Evolutionary conservation across 2,888 invertebrate genomes (phyloP).

Genomic region (Ellobium chinense): DNA sequence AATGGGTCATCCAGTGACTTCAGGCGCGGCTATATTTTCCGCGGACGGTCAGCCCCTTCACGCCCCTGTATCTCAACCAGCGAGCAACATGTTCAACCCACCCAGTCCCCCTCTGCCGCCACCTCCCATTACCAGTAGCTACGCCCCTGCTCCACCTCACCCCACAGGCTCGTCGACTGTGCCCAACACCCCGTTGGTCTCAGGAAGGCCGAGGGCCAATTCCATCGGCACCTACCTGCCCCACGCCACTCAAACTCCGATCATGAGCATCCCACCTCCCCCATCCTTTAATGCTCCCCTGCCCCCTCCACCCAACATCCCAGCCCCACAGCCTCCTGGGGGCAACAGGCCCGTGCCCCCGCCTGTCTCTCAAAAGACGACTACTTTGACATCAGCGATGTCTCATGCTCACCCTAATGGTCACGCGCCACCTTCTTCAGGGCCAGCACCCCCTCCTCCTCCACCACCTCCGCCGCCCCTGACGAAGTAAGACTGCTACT

Average conservation of each 20-base stretch:
- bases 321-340: conserved; percentile 3
- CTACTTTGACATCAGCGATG: conserved; percentile 6
- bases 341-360: conserved; percentile 13
- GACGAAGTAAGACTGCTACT: conserved; percentile 22
- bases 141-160: background rate
- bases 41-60: conserved; percentile 11
- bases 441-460: conserved; percentile 23
- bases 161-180: background rate
- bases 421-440: background rate
- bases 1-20: background rate
- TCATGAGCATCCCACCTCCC: conserved; percentile 30
- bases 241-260: background rate
- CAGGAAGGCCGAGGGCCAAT: conserved; percentile 22
- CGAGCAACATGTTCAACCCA: background rate
- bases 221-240: conserved; percentile 39
- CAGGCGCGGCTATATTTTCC: background rate
- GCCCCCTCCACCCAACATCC: background rate
- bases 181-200: conserved; percentile 26
- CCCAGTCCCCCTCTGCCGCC: conserved; percentile 37
- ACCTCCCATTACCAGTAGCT: conserved; percentile 7
- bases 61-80: background rate
- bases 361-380: conserved; percentile 30
- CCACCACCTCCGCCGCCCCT: conserved; percentile 26
- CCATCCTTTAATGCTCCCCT: conserved; percentile 17
- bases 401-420: background rate